These are phyloP conservation scores for Microctonus brassicae DNA, from an alignment of 2,888 invertebrate genomes.

Conservation along the genomic window DNA sequence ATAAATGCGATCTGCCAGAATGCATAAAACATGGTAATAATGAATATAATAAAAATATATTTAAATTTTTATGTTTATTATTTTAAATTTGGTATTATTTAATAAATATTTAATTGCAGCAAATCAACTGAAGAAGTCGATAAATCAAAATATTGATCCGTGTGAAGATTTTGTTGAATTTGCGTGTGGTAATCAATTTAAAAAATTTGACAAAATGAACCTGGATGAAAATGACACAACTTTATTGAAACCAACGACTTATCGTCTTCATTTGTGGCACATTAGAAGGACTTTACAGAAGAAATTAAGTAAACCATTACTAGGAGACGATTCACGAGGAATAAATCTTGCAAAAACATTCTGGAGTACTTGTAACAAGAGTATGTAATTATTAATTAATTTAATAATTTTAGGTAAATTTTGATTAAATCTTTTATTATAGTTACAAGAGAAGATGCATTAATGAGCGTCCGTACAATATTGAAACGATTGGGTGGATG, in stretches of 20 bases:
- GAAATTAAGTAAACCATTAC: conserved; percentile 36
- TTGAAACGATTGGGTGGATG: conserved; percentile 46
- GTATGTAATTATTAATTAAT: conserved; percentile 20
- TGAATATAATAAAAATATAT: background rate
- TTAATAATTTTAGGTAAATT: background rate
- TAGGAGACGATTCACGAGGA: conserved; percentile 39
- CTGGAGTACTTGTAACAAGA: conserved; percentile 47
- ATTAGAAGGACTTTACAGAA: conserved; percentile 36
- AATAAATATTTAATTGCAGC: conserved; percentile 29
- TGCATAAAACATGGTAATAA: conserved; percentile 7
- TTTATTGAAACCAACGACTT: conserved; percentile 23
- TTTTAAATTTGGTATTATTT: background rate
- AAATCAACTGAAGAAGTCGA: conserved; percentile 38
- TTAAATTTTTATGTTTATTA: background rate
- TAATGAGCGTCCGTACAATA: conserved; percentile 40
- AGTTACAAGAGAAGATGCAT: conserved; percentile 40
- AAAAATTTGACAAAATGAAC: conserved; percentile 34
- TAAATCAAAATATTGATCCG: conserved; percentile 41
- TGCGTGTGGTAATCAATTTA: conserved; percentile 44
- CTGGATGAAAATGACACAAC: background rate
- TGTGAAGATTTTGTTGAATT: conserved; percentile 47
- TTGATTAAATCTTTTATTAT: background rate
- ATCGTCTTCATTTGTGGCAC: conserved; percentile 35
- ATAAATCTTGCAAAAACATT: conserved; percentile 45
- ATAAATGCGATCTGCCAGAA: conserved; percentile 15